Evolutionary conservation across 92 coral and sea anemone species (phyloP), one percentile per base, ranked within the genome.

Genomic region (Epizoanthus ramosus): DNA sequence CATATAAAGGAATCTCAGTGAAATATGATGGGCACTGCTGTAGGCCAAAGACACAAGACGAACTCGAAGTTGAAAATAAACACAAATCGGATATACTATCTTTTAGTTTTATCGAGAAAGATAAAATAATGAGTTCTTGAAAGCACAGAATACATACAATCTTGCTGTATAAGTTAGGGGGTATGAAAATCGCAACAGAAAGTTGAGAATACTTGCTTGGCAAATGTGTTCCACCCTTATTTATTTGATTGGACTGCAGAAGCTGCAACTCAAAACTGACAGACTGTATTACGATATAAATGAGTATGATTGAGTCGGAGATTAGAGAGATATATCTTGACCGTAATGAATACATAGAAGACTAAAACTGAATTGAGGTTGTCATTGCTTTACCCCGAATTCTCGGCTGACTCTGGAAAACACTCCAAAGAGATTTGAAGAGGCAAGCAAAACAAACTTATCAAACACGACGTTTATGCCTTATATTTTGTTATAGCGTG

Each of bases 311-410:
- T 31, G 50, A 71, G 57, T 37, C 14, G 54, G 41, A 59, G 82
- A 73, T 73, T 73, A 73, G 22, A 24, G 69, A 25, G 24, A 13
- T 63, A 9, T 65, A 61, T 39, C 59, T 61, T 63, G 82, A 63
- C 50, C 57, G 13, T 57, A 77, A 63, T 41, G 23, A 57, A 61
- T 18, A 59, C 68, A 3, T 60, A 60, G 50, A 77, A 59, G 37
- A 19, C 52, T 43, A 39, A 61, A 63, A 58, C 68, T 60, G 61
- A 59, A 75, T 39, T 61, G 66, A 28, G 54, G 63, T 77, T 77
- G 43, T 16, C 56, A 61, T 24, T 23, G 66, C 23, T 58, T 18
- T 22, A 72, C 60, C 19, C 2, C 23, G 8, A 7, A 19, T 50
- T 19, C 18, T 47, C 33, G 23, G 12, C 14, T 50, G 54, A 2